Base-by-base conservation (phyloP, 1,140 invertebrate genomes). In the Trichonephila clavata region DNA sequence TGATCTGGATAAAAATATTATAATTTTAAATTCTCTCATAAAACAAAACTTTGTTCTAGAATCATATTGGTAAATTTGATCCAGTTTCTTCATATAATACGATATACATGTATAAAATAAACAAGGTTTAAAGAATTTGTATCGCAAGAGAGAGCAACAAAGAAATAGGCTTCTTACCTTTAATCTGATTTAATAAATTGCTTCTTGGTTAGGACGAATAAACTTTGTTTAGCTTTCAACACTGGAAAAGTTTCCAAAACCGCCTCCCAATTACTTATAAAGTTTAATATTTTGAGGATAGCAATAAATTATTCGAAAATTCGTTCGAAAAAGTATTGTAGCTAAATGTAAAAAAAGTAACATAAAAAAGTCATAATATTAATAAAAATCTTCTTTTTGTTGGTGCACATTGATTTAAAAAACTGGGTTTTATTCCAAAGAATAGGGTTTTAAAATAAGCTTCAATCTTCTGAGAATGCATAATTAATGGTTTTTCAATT, bases 131-230 rank as follows among this genome's bases (percentile, higher is more conserved):
- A 50, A 50, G 10, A 10, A 50, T 50, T 50, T 50, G 50, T 50
- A 50, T 10, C 65, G n/a, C 65, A 13, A 24, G 0, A 14, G 7
- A n/a, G 2, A 68, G 20, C 13, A 24, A n/a, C 7, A 24, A 65
- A n/a, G 21, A 24, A 24, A 8, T n/a, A 24, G 7, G 7, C 6
- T 1, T 7, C 16, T 6, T 20, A 20, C 7, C 16, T 20, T 6
- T 77, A 27, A 77, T 77, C 71, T 39, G 27, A 18, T 39, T 39
- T 77, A 77, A 77, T 77, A 77, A 77, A 77, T 77, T 77, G 71
- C 71, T 18, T 39, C 71, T 77, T 39, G 32, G 14, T 32, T 18
- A 13, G 27, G 20, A 39, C 27, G 16, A 77, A 32, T 77, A 32
- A 68, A n/a, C 27, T 50, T 50, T 50, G 50, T 50, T 50, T 50